Percentiles rank a stretch among this genome's conserved stretches.
phyloP scores from a whole-genome alignment of 2,797 vertebrate species.

The Notoglanidium macrostoma region DNA sequence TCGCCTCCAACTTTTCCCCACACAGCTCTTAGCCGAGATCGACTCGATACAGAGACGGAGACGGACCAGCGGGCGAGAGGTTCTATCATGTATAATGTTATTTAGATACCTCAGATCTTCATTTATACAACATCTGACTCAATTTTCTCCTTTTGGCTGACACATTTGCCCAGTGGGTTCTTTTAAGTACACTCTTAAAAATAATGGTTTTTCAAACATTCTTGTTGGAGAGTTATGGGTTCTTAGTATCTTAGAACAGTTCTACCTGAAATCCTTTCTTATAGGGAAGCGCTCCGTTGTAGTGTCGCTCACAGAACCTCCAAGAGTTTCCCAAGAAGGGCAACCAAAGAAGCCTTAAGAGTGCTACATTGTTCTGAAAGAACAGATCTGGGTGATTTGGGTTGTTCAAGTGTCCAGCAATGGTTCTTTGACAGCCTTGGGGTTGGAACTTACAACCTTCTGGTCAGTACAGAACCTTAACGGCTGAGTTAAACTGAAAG shows the following conservation, averaged over 20 bases:
- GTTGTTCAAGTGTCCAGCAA: not conserved
- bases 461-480: not conserved
- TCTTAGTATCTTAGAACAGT: not conserved
- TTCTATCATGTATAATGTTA: not conserved
- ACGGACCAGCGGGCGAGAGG: not conserved
- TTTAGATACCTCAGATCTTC: not conserved
- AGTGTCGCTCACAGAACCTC: not conserved
- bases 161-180: not conserved
- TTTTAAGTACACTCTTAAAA: not conserved
- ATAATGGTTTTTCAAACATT: not conserved
- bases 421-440: not conserved
- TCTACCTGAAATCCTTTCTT: not conserved
- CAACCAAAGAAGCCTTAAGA: not conserved
- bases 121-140: not conserved
- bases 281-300: not conserved
- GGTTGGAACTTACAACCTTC: slow-evolving; percentile 3
- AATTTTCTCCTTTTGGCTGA: not conserved
- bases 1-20: slow-evolving; percentile 55
- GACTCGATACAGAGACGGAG: not conserved
- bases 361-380: not conserved
- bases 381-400: not conserved
- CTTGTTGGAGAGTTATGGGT: not conserved
- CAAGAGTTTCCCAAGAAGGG: not conserved
- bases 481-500: not conserved
- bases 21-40: slow-evolving; percentile 27